These are phyloP conservation scores for Anguilla anguilla DNA, from an alignment of 2,797 vertebrate genomes.

Conservation along the genomic window DNA sequence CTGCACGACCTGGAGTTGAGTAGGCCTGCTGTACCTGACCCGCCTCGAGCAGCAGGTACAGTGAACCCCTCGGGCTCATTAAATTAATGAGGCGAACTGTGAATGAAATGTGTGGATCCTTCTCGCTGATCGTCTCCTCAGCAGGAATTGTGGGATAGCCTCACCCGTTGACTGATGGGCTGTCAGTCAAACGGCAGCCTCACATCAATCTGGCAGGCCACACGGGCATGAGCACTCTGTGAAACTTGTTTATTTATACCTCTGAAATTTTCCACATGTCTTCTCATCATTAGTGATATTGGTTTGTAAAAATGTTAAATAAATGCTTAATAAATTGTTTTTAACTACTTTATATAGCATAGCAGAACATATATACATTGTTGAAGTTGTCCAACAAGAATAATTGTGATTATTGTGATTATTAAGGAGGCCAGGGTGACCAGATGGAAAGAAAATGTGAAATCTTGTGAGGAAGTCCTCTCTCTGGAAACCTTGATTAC, in stretches of 20 bases:
- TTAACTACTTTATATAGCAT: too few species aligned
- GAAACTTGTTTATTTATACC: not conserved
- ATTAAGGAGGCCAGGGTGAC: not conserved
- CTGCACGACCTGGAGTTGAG: too few species aligned
- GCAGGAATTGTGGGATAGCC: constrained; percentile 28
- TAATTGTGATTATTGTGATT: not conserved
- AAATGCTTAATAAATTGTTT: too few species aligned
- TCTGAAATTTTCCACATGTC: not conserved
- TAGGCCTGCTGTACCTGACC: too few species aligned
- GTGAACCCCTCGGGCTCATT: too few species aligned
- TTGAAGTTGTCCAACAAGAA: too few species aligned
- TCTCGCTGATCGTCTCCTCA: too few species aligned
- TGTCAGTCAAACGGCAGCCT: constrained; percentile 36
- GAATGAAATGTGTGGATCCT: too few species aligned
- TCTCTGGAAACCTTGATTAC: not conserved
- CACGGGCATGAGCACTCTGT: not conserved
- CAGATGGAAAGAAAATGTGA: not conserved
- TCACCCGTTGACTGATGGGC: constrained; percentile 28
- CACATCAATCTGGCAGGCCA: constrained; percentile 35
- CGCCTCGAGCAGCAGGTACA: too few species aligned
- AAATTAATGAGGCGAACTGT: too few species aligned
- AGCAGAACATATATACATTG: too few species aligned
- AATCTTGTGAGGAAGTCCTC: not conserved
- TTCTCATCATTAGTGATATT: not conserved
- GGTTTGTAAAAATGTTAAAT: not conserved